Evolutionary conservation across 2,888 invertebrate genomes (phyloP), one percentile per base, ranked within the genome.

Genomic region (Sinhomidia bicolor): DNA sequence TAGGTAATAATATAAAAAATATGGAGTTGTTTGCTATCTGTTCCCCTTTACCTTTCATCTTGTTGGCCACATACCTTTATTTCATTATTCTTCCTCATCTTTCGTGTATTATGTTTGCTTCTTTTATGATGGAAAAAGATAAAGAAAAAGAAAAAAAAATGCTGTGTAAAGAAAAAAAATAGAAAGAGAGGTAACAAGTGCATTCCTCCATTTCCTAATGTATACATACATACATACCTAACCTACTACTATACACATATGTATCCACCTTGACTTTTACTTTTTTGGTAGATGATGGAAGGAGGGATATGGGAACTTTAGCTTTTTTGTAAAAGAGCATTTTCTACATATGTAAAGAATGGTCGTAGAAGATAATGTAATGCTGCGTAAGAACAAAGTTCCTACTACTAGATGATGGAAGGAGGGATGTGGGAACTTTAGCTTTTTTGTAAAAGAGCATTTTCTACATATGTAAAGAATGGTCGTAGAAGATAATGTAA

Each of bases 21-120:
- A 74, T 51, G 41, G n/a, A n/a, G 20, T 68, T 71, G 81, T 86
- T 86, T 81, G 86, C 81, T 86, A 86, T 80, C 82, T 88, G 88
- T 88, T 88, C 82, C 88, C 62, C 51, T 36, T 82, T n/a, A 36
- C 74, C 82, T 71, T 87, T 81, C 87, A 74, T 62, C 80, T 81
- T 87, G 74, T 81, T 87, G 74, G 47, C 78, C 78, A 54, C 54
- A 32, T 26, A 78, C 29, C 17, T 54, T 78, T 78, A 71, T 79
- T 79, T 68, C 51, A 82, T 51, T 82, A 82, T 71, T 23, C 74
- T 74, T 83, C 32, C 60, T 74, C 74, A 83, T 60, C 54, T 71
- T 65, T n/a, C 65, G n/a, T 32, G 29, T 65, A 26, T 60, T 65
- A 20, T 85, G 78, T 85, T 85, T 65, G 65, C 85, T 44, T 78